These are phyloP conservation scores for Parapsyche elsis DNA, from an alignment of 1,140 invertebrate genomes.

Conservation along the genomic window DNA sequence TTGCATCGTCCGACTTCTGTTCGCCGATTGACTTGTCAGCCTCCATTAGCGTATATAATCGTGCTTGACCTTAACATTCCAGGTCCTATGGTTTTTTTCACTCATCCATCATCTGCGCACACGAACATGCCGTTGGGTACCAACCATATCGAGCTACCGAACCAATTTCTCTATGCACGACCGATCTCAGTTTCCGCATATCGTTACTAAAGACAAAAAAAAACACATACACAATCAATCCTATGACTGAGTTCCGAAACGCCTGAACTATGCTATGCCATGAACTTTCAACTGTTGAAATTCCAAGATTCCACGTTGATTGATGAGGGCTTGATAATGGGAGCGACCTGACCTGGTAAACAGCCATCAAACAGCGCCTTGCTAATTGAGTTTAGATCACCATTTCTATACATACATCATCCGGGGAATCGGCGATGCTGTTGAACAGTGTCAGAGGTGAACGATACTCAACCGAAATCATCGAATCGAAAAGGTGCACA, in stretches of 20 bases:
- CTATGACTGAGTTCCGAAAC: not conserved
- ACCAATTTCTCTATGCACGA: conserved; percentile 40
- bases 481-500: not conserved
- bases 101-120: conserved; percentile 35
- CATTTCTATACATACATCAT: conserved; percentile 24
- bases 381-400: conserved; percentile 33
- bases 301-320: not conserved
- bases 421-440: not conserved
- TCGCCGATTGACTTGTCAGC: conserved; percentile 36
- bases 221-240: too few species aligned
- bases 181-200: not conserved
- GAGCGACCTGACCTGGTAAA: not conserved
- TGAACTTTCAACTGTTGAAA: not conserved
- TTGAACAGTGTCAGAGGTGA: conserved; percentile 29
- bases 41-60: conserved; percentile 34
- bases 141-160: conserved; percentile 17
- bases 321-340: conserved; percentile 21
- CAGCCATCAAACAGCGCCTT: not conserved
- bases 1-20: conserved; percentile 30
- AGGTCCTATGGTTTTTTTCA: conserved; percentile 25
- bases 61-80: conserved; percentile 41
- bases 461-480: not conserved
- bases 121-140: conserved; percentile 12
- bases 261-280: not conserved
- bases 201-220: not conserved